Base-by-base conservation (phyloP, 2,888 invertebrate genomes). In the Apotomis capreana region DNA sequence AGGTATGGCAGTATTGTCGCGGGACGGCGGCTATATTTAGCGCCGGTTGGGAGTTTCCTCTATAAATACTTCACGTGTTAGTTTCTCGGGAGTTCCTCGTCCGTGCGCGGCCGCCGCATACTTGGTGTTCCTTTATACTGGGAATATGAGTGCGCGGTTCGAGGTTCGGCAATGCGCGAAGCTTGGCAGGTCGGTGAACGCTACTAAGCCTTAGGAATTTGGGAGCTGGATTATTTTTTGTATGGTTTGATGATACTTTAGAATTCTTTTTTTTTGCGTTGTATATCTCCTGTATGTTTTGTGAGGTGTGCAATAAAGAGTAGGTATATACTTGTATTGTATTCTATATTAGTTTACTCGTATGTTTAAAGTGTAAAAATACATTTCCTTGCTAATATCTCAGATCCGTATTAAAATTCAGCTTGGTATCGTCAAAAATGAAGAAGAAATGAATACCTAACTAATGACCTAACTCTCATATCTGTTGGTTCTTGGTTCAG, bases 111-210 rank as follows among this genome's bases (percentile, higher is more conserved):
- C 44, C 44, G 15, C 55, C 15, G n/a, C 13, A 55, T 54, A 37
- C 44, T 40, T 65, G 13, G 5, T 40, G 40, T 40, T 40, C 12
- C 52, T 37, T 51, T n/a, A 36, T 52, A 51, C 4, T n/a, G 55
- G 49, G 54, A 82, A 76, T 74, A 88, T 90, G 87, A 83, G 74
- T 68, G 76, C 81, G 15, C 83, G 84, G 75, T 91, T 88, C 74
- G 89, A 90, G 76, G 80, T 91, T 73, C 78, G 81, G 74, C 80
- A 74, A 36, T 88, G 86, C n/a, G 88, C 87, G 13, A 83, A 83
- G 79, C 80, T 90, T 69, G 92, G 92, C 80, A 90, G 91, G 92
- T 92, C 72, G 75, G 87, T 85, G 9, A 3, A 3, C 44, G 36
- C 15, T 15, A 9, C 55, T 65, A 44, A 15, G 40, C 52, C 5